A percentile compares a stretch with the other conserved stretches of the same genome.
These are phyloP conservation scores for Apteryx mantelli DNA, from an alignment of 2,113 vertebrate genomes.

Conservation along the genomic window DNA sequence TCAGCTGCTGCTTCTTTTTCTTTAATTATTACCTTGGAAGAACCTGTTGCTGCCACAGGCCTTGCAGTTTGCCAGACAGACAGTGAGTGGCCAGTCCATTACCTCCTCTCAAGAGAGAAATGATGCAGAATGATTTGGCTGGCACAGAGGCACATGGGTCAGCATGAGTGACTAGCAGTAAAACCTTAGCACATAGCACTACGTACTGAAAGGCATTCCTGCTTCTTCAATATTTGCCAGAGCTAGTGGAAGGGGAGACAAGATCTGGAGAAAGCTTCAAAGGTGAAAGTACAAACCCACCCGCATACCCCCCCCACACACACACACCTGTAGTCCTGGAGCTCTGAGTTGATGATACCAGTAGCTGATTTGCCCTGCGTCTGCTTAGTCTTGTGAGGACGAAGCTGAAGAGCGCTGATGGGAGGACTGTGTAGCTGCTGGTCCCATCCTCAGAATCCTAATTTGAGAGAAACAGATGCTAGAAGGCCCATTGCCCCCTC, in stretches of 20 bases:
- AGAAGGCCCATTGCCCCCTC: too few species aligned
- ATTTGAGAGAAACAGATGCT: not conserved
- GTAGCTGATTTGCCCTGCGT: not conserved
- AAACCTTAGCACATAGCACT: not conserved
- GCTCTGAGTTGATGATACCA: not conserved
- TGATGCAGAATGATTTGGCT: constrained; percentile 61
- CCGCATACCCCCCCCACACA: rapidly evolving
- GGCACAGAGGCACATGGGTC: not conserved
- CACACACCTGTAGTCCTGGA: not conserved
- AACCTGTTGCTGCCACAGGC: constrained; percentile 38
- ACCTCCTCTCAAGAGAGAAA: constrained; percentile 28
- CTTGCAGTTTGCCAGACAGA: constrained; percentile 45
- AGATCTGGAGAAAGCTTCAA: not conserved
- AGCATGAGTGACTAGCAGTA: not conserved
- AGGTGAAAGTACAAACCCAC: not conserved
- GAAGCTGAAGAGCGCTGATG: not conserved
- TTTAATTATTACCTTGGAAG: constrained; percentile 13
- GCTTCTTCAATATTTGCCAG: rapidly evolving
- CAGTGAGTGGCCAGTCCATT: constrained; percentile 57
- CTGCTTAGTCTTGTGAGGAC: not conserved
- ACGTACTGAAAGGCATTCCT: not conserved
- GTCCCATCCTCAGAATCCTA: not conserved
- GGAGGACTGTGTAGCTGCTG: not conserved
- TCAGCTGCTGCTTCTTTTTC: not conserved
- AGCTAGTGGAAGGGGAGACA: not conserved